phyloP scores from a whole-genome alignment of 2,797 vertebrate species.

The Parauchenoglanis ngamensis region DNA sequence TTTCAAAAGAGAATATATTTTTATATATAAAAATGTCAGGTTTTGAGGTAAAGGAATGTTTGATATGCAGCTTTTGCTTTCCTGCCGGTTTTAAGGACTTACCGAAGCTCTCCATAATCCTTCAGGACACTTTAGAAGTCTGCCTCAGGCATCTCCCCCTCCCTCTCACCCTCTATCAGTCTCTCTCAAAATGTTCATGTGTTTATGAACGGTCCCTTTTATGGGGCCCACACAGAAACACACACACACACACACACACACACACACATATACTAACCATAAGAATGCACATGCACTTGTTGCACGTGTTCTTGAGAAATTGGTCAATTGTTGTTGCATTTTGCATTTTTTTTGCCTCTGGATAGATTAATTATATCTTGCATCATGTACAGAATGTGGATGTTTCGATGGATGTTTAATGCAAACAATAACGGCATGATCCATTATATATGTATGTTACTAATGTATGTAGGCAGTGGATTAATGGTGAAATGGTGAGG shows the following conservation, averaged over 20 bases:
- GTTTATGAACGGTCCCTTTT: not conserved
- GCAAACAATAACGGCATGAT: not conserved
- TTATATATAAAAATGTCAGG: not conserved
- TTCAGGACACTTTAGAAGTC: conserved; percentile 49
- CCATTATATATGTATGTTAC: not conserved
- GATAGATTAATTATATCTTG: not conserved
- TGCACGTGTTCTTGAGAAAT: not conserved
- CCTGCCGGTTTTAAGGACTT: conserved; percentile 27
- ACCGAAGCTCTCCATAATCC: conserved; percentile 44
- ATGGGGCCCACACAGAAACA: conserved; percentile 2
- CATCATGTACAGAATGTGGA: not conserved
- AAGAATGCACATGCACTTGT: conserved; percentile 23
- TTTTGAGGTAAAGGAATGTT: conserved; percentile 3
- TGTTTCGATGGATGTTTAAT: not conserved
- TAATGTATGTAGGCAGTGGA: not conserved
- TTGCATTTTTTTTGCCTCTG: not conserved
- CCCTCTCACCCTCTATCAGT: not conserved
- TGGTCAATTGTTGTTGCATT: not conserved
- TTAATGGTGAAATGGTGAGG: not conserved
- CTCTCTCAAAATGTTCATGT: not conserved
- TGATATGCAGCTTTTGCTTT: conserved; percentile 7
- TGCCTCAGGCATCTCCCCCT: conserved; percentile 36
- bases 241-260: not conserved
- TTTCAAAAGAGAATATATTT: not conserved
- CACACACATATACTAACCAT: not conserved